These are phyloP conservation scores for Coremacera marginata DNA, from an alignment of 2,888 invertebrate species.

Conservation along the genomic window DNA sequence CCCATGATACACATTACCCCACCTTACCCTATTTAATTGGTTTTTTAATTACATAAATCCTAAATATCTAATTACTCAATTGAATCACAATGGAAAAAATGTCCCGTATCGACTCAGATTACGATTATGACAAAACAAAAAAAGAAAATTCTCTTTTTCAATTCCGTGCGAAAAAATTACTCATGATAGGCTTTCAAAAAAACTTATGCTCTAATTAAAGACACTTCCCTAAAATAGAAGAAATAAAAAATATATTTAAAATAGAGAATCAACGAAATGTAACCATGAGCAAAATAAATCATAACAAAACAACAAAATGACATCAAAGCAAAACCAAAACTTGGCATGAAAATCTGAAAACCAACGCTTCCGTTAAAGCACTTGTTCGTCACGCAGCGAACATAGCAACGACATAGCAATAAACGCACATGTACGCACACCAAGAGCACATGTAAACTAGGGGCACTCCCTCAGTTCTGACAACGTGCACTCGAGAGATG, in stretches of 20 bases:
- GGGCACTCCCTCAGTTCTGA: neutral
- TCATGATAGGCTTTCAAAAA: no score
- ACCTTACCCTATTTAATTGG: no score
- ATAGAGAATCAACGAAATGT: neutral
- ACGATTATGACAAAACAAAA: no score
- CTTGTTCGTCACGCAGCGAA: neutral
- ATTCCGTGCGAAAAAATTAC: no score
- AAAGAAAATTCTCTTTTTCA: no score
- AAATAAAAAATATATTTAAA: neutral
- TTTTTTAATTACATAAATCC: no score
- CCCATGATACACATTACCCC: no score
- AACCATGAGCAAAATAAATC: neutral
- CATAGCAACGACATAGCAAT: no score
- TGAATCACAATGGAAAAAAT: no score
- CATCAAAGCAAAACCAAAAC: neutral
- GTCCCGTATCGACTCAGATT: no score
- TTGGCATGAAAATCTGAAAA: neutral
- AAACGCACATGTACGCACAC: neutral
- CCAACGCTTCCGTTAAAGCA: neutral
- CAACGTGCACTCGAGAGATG: neutral
- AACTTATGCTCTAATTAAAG: no score
- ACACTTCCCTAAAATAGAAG: neutral
- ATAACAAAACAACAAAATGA: neutral
- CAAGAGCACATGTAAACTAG: neutral
- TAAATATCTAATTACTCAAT: no score